Percentiles rank a stretch among this genome's conserved stretches.
Conservation (phyloP, 2,113 vertebrate species). For the Laticauda laticaudata region DNA sequence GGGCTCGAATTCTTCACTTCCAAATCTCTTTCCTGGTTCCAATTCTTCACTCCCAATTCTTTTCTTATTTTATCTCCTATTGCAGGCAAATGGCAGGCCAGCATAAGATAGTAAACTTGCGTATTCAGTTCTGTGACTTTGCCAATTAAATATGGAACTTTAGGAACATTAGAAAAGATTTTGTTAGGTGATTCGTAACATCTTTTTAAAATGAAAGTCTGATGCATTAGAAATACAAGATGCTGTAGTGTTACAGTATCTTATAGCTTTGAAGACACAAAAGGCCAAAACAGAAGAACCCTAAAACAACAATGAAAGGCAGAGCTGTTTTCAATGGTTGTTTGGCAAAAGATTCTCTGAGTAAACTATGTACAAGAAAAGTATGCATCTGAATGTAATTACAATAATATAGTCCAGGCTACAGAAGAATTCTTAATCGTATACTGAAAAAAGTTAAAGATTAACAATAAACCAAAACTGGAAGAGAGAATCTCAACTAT, state of each 20-base stretch:
- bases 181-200: not conserved
- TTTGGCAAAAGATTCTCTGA: slow-evolving; percentile 57
- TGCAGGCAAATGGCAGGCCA: not conserved
- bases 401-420: slow-evolving; percentile 58
- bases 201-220: not conserved
- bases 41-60: not conserved
- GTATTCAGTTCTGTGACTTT: not conserved
- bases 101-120: not conserved
- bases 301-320: slow-evolving; percentile 43
- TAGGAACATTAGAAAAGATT: not conserved
- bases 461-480: not conserved
- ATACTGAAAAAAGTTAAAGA: slow-evolving; percentile 1
- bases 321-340: slow-evolving; percentile 55
- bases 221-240: not conserved
- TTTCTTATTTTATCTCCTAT: not conserved
- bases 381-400: slow-evolving; percentile 51
- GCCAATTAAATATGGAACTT: not conserved
- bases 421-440: slow-evolving; percentile 16
- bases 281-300: not conserved
- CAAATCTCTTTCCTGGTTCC: too few species aligned
- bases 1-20: not conserved
- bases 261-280: not conserved
- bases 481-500: not conserved
- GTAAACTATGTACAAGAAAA: slow-evolving; percentile 52
- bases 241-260: not conserved